These are phyloP conservation scores for Pyrrhia umbra DNA, from an alignment of 2,888 invertebrate species.

Conservation along the genomic window DNA sequence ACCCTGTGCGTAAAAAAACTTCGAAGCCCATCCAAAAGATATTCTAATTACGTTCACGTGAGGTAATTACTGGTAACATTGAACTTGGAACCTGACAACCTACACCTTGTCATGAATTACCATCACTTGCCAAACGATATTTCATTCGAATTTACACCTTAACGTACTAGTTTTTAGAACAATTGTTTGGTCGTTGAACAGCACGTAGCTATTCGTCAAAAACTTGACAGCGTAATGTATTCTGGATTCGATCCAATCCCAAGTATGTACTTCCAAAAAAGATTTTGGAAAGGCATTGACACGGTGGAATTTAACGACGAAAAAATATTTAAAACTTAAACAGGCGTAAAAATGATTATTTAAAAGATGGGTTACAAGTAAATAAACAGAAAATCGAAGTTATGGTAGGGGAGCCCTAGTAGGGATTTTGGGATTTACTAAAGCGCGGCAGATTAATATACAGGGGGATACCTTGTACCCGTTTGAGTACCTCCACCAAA, in stretches of 20 bases:
- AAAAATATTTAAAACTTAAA: constrained; percentile 9
- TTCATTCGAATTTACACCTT: constrained; percentile 52
- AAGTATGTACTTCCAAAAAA: constrained; percentile 63
- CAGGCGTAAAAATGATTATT: constrained; percentile 4
- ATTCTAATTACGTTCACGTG: constrained; percentile 74
- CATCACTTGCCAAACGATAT: constrained; percentile 40
- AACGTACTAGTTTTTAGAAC: constrained; percentile 47
- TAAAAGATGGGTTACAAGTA: constrained; percentile 12
- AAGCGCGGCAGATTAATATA: too few relatives aligned
- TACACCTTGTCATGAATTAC: constrained; percentile 36
- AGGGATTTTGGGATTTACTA: too few relatives aligned
- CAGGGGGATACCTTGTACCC: too few relatives aligned
- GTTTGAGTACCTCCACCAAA: too few relatives aligned
- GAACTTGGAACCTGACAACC: constrained; percentile 81
- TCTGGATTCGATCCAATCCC: constrained; percentile 72
- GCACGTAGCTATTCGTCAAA: constrained; percentile 54
- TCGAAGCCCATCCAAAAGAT: constrained; percentile 45
- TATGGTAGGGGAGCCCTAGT: too few relatives aligned
- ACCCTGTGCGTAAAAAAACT: constrained; percentile 33
- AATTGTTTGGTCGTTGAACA: constrained; percentile 50
- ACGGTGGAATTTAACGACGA: constrained; percentile 17
- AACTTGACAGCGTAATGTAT: constrained; percentile 66
- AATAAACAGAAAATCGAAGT: too few relatives aligned
- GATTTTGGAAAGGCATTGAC: constrained; percentile 49
- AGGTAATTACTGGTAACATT: constrained; percentile 81